Evolutionary conservation across 2,113 vertebrate genomes (phyloP), one percentile per base, ranked within the genome.

Genomic region (Notothenia rossii): DNA sequence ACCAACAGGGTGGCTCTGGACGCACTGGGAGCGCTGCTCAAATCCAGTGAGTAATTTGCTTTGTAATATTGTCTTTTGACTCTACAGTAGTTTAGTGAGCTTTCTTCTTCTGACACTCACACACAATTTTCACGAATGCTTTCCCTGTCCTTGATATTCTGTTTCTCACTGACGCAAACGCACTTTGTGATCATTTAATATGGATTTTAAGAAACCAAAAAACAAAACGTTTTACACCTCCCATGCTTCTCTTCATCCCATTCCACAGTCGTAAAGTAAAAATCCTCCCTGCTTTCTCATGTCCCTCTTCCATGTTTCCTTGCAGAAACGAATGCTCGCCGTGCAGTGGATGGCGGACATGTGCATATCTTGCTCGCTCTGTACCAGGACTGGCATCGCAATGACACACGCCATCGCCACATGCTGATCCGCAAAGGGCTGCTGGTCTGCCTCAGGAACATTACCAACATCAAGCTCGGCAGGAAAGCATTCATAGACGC

Each of bases 311-410:
- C 51, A 2, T 85, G 62, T 29, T 40, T 20, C 14, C 51, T 2
- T 85, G 62, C 93, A 99, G 98, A 97, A 94, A 97, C 97, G 55
- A 99, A 99, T 87, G 96, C 96, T 84, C 96, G 97, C 22, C 97
- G 96, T 88, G 96, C 97, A 48, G 96, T 98, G 89, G 98, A 99
- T 85, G 93, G 94, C 85, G 95, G 93, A 81, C 96, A 96, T n/a
- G 94, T 99, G 51, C 94, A 96, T 10, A 79, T 94, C 72, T 94
- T 99, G 90, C 95, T 99, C 78, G 86, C 95, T 0, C 93, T 97
- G 83, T 99, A 99, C 92, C 90, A 97, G 89, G 98, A 99, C 93
- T 99, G 98, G 98, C 98, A 99, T 80, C 96, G 94, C 48, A 97
- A 98, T 46, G 98, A 99, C 92, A 96, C 93, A 9, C 96, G 97